phyloP scores from a whole-genome alignment of 2,797 vertebrate genomes.

The Trematomus bernacchii region DNA sequence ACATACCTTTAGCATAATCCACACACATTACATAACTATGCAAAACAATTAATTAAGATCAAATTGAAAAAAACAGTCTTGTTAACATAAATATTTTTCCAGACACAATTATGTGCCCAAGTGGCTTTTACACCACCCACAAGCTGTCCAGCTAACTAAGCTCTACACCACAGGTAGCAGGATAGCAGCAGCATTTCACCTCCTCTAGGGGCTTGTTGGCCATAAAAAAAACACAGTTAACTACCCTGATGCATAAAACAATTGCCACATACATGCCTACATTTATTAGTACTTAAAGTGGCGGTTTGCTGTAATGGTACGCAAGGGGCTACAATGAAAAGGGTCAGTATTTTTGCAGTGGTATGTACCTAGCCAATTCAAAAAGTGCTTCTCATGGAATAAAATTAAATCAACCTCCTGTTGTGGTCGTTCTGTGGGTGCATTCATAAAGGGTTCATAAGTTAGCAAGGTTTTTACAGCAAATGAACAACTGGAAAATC shows the following conservation, averaged over 20 bases:
- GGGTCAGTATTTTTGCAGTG: background rate
- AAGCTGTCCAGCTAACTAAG: background rate
- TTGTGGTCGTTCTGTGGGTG: conserved; percentile 1
- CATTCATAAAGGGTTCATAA: background rate
- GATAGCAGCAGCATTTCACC: background rate
- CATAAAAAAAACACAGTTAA: conserved; percentile 12
- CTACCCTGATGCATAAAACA: conserved; percentile 14
- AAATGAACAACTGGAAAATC: background rate
- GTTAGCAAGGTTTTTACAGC: conserved; percentile 5
- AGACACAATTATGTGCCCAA: background rate
- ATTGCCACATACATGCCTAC: conserved; percentile 8
- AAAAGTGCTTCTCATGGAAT: conserved; percentile 20
- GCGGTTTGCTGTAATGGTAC: conserved; percentile 18
- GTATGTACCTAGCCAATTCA: conserved; percentile 1
- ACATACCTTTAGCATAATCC: no score
- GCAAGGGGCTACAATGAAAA: background rate
- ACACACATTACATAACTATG: no score
- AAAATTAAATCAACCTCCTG: conserved; percentile 16
- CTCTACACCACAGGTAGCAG: conserved; percentile 1
- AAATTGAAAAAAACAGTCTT: no score
- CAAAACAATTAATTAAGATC: no score
- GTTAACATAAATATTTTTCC: background rate
- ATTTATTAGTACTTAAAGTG: conserved; percentile 35
- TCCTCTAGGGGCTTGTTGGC: conserved; percentile 22
- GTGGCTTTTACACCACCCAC: background rate